Base-by-base conservation (phyloP, 2,888 invertebrate species). In the Agrochola macilenta region DNA sequence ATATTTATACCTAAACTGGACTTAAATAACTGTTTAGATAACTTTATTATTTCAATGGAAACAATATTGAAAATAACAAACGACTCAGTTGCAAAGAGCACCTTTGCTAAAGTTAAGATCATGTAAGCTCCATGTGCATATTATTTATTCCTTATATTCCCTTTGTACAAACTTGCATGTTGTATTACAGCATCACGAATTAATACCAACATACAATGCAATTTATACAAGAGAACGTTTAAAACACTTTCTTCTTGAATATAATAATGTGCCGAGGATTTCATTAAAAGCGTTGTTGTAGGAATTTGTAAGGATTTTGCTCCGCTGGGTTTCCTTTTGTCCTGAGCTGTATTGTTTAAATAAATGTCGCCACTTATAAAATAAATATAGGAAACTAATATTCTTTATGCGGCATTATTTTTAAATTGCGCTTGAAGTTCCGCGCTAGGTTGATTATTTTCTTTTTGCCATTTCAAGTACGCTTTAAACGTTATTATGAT, bases 231-330 rank as follows among this genome's bases (percentile, higher is more conserved):
- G 63, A 43, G 52, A 74, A 75, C 66, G 66, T 74, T 84, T 73
- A 65, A 77, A 81, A 80, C 71, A 80, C 71, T 79, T 79, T 78
- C 78, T 74, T 65, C 64, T 60, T 64, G 70, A 76, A 79, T 57
- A 80, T 77, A 80, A 87, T 86, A 74, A 78, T 82, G 57, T 77
- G 84, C 80, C 23, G 69, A 60, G 70, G 74, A 76, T 82, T 82
- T 84, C 78, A 82, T 82, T 87, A 79, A 70, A 81, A 81, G 61
- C 78, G 82, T 83, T 87, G 81, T 83, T 82, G 69, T 71, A 80
- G 79, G 78, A 88, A 86, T 82, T 87, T 85, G 75, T 73, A 69
- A 80, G 82, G 76, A 74, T 78, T 82, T 74, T 75, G 63, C 71
- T 79, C 35, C 43, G 82, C 58, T 81, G 12, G 74, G 60, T 76